Base-by-base conservation (phyloP, 2,888 invertebrate genomes). In the Osedax fenrisi region DNA sequence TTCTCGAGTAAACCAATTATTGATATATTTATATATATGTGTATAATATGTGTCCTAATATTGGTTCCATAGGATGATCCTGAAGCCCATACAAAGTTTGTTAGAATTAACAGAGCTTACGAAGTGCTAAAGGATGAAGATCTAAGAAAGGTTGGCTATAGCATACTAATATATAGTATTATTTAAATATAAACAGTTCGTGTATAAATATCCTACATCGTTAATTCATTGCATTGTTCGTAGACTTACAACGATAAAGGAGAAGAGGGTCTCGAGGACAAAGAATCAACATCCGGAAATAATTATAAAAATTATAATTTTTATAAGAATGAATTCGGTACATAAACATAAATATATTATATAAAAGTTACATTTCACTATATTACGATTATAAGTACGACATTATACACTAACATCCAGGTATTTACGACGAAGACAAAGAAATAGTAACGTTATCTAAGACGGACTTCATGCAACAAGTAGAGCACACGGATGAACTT, bases 111-210 rank as follows among this genome's bases (percentile, higher is more conserved):
- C 70, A 88, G 89, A 81, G 92, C 92, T 0, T 93, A 93, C 86
- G 92, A 93, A 84, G 89, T 90, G 1, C 84, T 93, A 17, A 92
- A 92, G 84, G 92, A 92, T 85, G 89, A 90, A 64, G 90, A 90
- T 75, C 87, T 89, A 77, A 86, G 91, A 75, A 90, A 41, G 17
- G 41, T 41, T 41, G 41, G 5, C 17, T 41, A 41, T 41, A 41
- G 17, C 17, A 41, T 41, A 41, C 5, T 41, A 17, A 41, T 41
- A 41, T 41, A 41, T 41, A 41, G 17, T 41, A 41, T 41, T 10
- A 41, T 17, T 41, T 17, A 41, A 10, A 41, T 41, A 5, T 17
- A 41, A 10, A 41, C 17, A 41, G 5, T 17, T 10, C 17, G 10
- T 41, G 41, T 41, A 41, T 10, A 10, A 41, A 41, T 41, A 41